phyloP scores from a whole-genome alignment of 2,888 invertebrate species.

The Listrodromus nycthemerus region DNA sequence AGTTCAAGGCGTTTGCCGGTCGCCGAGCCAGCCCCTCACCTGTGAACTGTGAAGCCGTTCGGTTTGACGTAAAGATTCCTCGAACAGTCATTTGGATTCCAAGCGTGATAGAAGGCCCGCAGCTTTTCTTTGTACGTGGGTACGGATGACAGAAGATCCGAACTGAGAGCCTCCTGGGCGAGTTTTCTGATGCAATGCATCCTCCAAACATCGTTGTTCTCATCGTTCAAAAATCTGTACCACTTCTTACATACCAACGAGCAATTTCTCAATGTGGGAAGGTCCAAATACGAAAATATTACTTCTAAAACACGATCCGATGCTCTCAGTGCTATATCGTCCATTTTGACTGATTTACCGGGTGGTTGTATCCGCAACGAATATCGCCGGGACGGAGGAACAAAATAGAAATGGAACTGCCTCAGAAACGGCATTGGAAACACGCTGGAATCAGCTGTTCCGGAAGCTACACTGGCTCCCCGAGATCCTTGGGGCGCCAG shows the following conservation, averaged over 20 bases:
- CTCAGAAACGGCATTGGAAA: constrained; percentile 8
- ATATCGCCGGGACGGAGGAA: constrained; percentile 36
- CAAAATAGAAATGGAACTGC: constrained; percentile 3
- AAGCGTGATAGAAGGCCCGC: constrained; percentile 96
- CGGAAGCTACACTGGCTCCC: neutral
- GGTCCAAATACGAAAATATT: constrained; percentile 95
- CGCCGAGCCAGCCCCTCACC: constrained; percentile 83
- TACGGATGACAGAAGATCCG: constrained; percentile 94
- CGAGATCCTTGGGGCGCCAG: neutral
- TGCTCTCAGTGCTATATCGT: constrained; percentile 88
- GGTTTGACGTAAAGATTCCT: constrained; percentile 98
- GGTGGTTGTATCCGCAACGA: constrained; percentile 63
- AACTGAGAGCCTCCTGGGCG: constrained; percentile 94
- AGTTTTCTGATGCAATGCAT: constrained; percentile 94
- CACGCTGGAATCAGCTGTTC: constrained; percentile 26
- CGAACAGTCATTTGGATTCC: constrained; percentile 99
- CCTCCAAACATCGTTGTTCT: constrained; percentile 98
- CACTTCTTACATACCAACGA: constrained; percentile 97
- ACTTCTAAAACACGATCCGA: constrained; percentile 94
- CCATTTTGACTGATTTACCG: constrained; percentile 85
- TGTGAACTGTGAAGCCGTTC: constrained; percentile 98
- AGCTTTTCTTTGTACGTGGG: constrained; percentile 97
- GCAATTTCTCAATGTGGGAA: constrained; percentile 95
- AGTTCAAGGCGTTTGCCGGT: neutral
- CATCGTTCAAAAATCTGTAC: constrained; percentile 91